Conservation (phyloP, 2,797 vertebrate genomes). For the Paramormyrops hopkinsi region DNA sequence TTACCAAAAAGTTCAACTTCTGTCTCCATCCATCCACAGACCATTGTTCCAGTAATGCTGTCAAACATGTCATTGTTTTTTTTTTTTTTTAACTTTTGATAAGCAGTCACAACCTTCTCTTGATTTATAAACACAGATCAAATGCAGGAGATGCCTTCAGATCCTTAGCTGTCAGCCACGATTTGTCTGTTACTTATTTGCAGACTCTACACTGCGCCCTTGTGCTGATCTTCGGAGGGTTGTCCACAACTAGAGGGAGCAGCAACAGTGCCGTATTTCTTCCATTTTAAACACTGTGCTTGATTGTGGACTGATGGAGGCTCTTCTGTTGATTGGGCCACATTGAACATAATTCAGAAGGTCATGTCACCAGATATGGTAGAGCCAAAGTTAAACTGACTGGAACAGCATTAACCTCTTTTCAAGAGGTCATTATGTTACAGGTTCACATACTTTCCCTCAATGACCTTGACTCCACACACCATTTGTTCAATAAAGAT, state of each 20-base stretch:
- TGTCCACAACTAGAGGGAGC: background rate
- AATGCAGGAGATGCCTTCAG: background rate
- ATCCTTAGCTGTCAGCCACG: background rate
- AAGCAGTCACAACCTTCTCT: background rate
- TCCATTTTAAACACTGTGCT: background rate
- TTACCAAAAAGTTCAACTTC: background rate
- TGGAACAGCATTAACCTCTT: background rate
- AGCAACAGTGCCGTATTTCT: background rate
- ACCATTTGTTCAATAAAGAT: background rate
- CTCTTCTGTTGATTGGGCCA: background rate
- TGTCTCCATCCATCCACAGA: background rate
- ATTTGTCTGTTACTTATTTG: background rate
- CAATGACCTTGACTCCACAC: background rate
- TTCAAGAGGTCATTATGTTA: background rate
- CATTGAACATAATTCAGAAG: background rate
- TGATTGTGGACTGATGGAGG: background rate
- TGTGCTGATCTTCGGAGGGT: background rate
- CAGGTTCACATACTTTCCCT: background rate
- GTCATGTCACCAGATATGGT: background rate
- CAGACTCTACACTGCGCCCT: background rate
- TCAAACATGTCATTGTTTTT: background rate
- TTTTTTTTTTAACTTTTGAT: background rate
- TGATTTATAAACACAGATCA: background rate
- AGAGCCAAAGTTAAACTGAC: background rate
- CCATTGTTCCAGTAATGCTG: background rate